A percentile compares a stretch with the other conserved stretches of the same genome.
phyloP scores from a whole-genome alignment of 2,888 invertebrate species.

The Myathropa florea region DNA sequence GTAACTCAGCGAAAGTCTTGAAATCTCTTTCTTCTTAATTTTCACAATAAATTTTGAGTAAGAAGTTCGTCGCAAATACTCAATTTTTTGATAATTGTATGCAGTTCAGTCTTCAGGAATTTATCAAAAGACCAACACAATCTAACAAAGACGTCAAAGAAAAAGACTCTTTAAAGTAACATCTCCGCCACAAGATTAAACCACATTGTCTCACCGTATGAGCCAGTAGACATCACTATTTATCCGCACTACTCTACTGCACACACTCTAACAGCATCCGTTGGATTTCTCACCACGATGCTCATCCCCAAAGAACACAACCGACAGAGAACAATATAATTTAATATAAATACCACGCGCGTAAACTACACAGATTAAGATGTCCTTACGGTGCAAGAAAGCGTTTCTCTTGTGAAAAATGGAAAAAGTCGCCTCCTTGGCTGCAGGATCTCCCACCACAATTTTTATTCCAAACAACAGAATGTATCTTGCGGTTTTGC shows the following conservation, averaged over 20 bases:
- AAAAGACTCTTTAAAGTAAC: not conserved
- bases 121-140: not conserved
- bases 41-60: too few species aligned
- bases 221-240: not conserved
- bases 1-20: too few species aligned
- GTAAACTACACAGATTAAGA: constrained; percentile 28
- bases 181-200: not conserved
- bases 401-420: not conserved
- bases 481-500: not conserved
- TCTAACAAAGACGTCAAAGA: not conserved
- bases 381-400: not conserved
- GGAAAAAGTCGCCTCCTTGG: not conserved
- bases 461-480: constrained; percentile 2
- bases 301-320: not conserved
- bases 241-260: not conserved
- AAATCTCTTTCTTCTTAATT: too few species aligned
- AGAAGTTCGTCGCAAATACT: too few species aligned
- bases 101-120: not conserved
- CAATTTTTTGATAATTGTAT: too few species aligned
- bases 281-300: not conserved
- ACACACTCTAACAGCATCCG: not conserved
- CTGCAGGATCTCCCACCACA: not conserved
- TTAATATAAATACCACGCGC: constrained; percentile 18
- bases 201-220: not conserved
- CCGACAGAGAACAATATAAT: constrained; percentile 1